Conservation (phyloP, 1,140 invertebrate genomes). For the Aphelenchoides avenae region DNA sequence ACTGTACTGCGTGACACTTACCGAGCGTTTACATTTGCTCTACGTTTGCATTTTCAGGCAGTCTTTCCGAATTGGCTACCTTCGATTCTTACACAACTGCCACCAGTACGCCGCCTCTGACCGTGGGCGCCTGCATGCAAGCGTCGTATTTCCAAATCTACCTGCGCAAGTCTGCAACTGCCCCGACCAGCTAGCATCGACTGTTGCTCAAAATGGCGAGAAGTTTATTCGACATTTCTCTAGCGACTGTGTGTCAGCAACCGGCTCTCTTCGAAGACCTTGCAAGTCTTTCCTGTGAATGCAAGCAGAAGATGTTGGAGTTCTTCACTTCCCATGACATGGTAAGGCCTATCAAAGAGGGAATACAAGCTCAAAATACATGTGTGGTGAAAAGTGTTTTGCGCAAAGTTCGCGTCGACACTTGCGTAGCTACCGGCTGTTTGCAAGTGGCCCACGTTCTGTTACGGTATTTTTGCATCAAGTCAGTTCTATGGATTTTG, state of each 20-base stretch:
- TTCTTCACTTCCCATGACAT: conserved; percentile 56
- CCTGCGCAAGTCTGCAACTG: no score
- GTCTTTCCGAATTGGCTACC: no score
- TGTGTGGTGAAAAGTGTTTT: conserved; percentile 3
- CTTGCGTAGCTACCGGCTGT: no score
- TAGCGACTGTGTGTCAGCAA: conserved; percentile 49
- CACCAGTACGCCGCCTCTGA: no score
- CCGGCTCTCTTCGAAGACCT: conserved; percentile 41
- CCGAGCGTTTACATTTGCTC: no score
- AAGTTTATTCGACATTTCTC: conserved; percentile 52
- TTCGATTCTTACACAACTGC: no score
- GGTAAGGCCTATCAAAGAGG: conserved; percentile 27
- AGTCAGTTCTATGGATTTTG: conserved; percentile 5
- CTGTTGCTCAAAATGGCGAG: conserved; percentile 45
- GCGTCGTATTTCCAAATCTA: no score
- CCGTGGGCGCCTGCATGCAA: no score
- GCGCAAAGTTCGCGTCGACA: neutral
- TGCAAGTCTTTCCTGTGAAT: conserved; percentile 46
- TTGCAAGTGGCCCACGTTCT: no score
- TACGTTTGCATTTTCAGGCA: no score
- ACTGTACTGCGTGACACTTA: no score
- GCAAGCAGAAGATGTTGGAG: conserved; percentile 52
- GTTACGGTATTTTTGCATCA: conserved; percentile 2
- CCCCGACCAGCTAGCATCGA: no score
- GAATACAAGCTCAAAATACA: conserved; percentile 10